Percentiles rank a stretch among this genome's conserved stretches.
phyloP scores from a whole-genome alignment of 1,140 invertebrate species.

The Pseudomyrmex sp. region DNA sequence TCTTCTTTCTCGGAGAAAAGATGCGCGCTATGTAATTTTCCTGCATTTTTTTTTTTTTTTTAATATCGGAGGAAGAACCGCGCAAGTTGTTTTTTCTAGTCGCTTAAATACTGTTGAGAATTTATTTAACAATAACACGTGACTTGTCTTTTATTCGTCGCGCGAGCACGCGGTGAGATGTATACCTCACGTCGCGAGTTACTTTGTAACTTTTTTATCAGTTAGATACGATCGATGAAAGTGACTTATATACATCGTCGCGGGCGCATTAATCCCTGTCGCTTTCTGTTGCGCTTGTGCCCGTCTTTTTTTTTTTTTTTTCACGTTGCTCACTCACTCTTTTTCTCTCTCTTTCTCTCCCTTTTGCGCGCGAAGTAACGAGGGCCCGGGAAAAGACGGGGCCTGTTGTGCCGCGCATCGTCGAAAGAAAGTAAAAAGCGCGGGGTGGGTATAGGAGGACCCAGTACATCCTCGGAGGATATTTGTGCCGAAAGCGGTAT shows the following conservation, averaged over 20 bases:
- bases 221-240: not conserved
- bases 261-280: constrained; percentile 38
- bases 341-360: no score
- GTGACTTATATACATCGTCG: not conserved
- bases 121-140: not conserved
- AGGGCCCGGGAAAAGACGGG: constrained; percentile 33
- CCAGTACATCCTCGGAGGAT: constrained; percentile 73
- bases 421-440: constrained; percentile 58
- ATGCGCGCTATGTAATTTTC: no score
- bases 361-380: constrained; percentile 24
- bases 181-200: not conserved
- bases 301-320: constrained; percentile 20
- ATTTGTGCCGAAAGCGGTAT: constrained; percentile 78
- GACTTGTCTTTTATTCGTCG: not conserved
- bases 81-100: not conserved
- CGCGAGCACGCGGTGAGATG: not conserved
- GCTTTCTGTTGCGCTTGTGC: constrained; percentile 11
- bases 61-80: not conserved
- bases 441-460: constrained; percentile 15
- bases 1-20: not conserved
- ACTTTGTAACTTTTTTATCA: not conserved
- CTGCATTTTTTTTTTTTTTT: not conserved
- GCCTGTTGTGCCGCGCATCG: constrained; percentile 35
- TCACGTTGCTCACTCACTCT: constrained; percentile 9
- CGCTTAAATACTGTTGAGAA: not conserved